Evolutionary conservation across 2,113 vertebrate genomes (phyloP).

Genomic region (Oceanites oceanicus): DNA sequence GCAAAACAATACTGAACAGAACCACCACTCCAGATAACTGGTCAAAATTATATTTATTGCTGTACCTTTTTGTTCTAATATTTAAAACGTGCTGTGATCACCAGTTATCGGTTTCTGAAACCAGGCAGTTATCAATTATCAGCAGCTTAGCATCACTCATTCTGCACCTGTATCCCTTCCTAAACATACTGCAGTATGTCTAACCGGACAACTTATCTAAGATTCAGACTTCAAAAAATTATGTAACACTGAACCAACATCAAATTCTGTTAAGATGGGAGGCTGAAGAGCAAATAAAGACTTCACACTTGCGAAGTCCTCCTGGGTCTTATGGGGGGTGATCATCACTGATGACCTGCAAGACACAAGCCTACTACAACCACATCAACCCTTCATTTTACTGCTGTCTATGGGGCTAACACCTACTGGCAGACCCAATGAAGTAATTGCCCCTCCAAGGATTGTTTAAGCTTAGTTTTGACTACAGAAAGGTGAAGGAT

Average conservation of each 20-base stretch:
- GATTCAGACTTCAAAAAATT: neutral
- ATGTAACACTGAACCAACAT: neutral
- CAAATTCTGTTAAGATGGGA: neutral
- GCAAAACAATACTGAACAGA: neutral
- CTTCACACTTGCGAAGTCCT: neutral
- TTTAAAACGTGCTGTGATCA: neutral
- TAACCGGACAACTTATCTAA: neutral
- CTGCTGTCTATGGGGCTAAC: neutral
- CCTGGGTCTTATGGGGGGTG: rapidly evolving
- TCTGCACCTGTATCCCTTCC: neutral
- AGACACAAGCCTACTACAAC: neutral
- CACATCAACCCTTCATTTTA: neutral
- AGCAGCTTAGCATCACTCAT: neutral
- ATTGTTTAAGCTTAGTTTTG: neutral
- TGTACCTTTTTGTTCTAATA: neutral
- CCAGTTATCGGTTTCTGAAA: neutral
- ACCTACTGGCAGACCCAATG: neutral
- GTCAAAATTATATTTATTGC: neutral
- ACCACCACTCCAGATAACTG: neutral
- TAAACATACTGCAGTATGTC: neutral
- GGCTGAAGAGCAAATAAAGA: neutral
- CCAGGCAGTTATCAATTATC: neutral
- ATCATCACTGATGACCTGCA: neutral
- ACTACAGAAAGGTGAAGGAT: neutral
- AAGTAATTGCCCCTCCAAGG: neutral